These are phyloP conservation scores for Sebastes minor DNA, from an alignment of 2,797 vertebrate genomes.

Conservation along the genomic window DNA sequence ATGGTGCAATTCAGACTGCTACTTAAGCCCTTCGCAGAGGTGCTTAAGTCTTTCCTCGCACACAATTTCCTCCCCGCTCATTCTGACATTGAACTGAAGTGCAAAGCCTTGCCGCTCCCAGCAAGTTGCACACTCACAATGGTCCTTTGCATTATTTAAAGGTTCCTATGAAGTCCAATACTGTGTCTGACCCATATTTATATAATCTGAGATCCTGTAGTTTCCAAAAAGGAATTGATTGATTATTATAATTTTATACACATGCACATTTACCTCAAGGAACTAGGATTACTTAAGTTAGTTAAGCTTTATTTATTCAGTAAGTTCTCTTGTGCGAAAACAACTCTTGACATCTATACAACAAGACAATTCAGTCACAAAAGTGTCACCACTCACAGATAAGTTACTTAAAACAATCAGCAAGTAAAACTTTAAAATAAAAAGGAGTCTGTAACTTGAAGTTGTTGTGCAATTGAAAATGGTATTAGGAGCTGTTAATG, in stretches of 20 bases:
- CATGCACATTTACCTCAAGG: background rate
- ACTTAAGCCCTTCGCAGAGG: slow-evolving; percentile 65
- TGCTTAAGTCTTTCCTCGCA: slow-evolving; percentile 64
- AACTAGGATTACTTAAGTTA: background rate
- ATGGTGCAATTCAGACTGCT: slow-evolving; percentile 67
- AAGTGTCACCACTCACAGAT: background rate
- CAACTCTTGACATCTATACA: background rate
- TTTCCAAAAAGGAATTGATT: background rate
- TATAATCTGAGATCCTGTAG: background rate
- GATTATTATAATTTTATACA: background rate
- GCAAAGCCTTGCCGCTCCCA: slow-evolving; percentile 47
- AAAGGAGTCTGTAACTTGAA: background rate
- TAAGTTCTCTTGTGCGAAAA: background rate
- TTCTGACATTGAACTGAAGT: slow-evolving; percentile 72
- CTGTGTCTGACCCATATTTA: background rate
- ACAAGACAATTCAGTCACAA: background rate
- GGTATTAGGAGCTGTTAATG: background rate
- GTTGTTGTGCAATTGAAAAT: background rate
- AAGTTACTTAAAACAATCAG: background rate
- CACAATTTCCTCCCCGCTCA: slow-evolving; percentile 49
- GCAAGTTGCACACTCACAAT: slow-evolving; percentile 26
- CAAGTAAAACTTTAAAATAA: background rate
- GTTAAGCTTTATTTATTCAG: background rate
- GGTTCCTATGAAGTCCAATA: background rate
- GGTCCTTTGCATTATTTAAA: slow-evolving; percentile 59